phyloP scores from a whole-genome alignment of 1,140 invertebrate species.

The Drosophila aff. region DNA sequence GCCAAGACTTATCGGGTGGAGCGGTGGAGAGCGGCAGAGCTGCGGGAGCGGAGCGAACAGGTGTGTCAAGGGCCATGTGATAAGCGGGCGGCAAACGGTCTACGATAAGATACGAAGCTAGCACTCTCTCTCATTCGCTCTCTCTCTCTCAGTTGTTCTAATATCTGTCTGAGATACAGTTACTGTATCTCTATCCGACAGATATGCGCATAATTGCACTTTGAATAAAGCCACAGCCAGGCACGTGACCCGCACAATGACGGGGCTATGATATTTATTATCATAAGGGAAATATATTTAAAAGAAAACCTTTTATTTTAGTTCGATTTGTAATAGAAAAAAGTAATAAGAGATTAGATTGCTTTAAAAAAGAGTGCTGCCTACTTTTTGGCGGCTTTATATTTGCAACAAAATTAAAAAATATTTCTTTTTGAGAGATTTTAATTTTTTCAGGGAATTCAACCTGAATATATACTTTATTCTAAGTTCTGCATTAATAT shows the following conservation, averaged over 20 bases:
- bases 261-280: neutral
- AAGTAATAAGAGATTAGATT: neutral
- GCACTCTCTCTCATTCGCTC: neutral
- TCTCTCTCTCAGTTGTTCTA: conserved; percentile 13
- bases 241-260: conserved; percentile 13
- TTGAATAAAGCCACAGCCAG: conserved; percentile 2
- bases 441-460: too few relatives aligned
- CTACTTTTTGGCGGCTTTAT: conserved; percentile 1
- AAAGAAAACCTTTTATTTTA: neutral
- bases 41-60: conserved; percentile 21
- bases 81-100: conserved; percentile 26
- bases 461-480: accelerated
- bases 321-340: neutral
- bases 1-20: conserved; percentile 44
- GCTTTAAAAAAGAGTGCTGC: neutral
- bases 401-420: too few relatives aligned
- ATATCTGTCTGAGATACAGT: conserved; percentile 10
- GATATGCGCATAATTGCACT: conserved; percentile 38
- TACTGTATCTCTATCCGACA: conserved; percentile 29
- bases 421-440: neutral
- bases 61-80: conserved; percentile 52
- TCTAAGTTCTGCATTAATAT: neutral
- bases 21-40: neutral
- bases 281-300: neutral
- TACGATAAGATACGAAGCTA: conserved; percentile 34